Percentiles rank a stretch among this genome's conserved stretches.
Evolutionary conservation across 2,113 vertebrate genomes (phyloP).

Genomic region (Hoplias malabaricus): DNA sequence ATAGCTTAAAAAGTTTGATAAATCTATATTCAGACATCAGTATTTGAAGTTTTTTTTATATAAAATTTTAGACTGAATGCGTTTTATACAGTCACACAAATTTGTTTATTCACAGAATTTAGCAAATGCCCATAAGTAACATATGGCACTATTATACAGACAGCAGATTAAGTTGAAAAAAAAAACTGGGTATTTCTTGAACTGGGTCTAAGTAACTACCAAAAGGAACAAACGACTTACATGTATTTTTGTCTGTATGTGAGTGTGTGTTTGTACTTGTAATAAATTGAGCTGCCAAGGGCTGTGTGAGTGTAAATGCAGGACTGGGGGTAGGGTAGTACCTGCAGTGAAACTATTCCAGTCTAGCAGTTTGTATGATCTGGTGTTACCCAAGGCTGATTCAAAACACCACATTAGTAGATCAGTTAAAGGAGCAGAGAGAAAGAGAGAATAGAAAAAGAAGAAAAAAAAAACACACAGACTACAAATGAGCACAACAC

Average conservation of each 20-base stretch:
- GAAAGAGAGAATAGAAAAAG: conserved; percentile 70
- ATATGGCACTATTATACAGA: no score
- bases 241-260: background rate
- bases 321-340: conserved; percentile 86
- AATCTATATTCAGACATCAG: no score
- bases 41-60: no score
- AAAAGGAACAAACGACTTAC: background rate
- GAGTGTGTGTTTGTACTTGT: background rate
- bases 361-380: conserved; percentile 99
- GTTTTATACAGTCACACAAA: no score
- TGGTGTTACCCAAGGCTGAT: conserved; percentile 99
- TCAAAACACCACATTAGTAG: conserved; percentile 99
- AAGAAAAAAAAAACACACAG: conserved; percentile 62
- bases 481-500: conserved; percentile 86
- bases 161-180: no score
- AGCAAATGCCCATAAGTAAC: no score
- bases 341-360: conserved; percentile 99
- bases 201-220: no score
- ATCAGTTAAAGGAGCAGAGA: conserved; percentile 90
- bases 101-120: background rate
- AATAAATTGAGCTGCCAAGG: conserved; percentile 97
- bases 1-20: no score
- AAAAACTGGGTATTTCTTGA: background rate
- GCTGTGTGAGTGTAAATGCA: conserved; percentile 89
- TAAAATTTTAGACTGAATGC: no score